Conservation (phyloP, 2,888 invertebrate species). For the Anorthoa munda region DNA sequence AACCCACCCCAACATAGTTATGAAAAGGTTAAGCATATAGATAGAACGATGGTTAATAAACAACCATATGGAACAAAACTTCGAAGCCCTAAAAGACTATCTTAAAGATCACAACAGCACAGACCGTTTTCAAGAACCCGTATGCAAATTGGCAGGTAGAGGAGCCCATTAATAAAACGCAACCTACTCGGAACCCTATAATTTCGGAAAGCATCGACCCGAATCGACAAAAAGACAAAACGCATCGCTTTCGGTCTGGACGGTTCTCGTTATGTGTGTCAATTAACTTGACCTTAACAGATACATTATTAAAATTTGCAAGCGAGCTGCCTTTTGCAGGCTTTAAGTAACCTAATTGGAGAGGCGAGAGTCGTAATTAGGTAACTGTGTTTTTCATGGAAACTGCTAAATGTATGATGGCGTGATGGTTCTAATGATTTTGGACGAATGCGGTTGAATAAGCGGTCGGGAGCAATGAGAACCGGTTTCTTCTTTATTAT, state of each 20-base stretch:
- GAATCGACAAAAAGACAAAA: constrained; percentile 60
- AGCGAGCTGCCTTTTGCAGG: constrained; percentile 66
- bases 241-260: constrained; percentile 66
- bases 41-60: neutral
- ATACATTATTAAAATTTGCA: constrained; percentile 68
- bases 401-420: constrained; percentile 39
- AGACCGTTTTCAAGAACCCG: constrained; percentile 45
- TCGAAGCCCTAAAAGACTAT: constrained; percentile 8
- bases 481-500: constrained; percentile 1
- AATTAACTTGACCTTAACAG: constrained; percentile 74
- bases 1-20: no score
- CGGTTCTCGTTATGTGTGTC: constrained; percentile 71
- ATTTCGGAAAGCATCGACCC: constrained; percentile 61
- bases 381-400: constrained; percentile 50
- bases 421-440: constrained; percentile 55
- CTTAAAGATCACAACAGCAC: constrained; percentile 5
- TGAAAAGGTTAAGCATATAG: no score
- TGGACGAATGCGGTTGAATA: neutral
- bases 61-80: neutral
- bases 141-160: constrained; percentile 58
- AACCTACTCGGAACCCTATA: constrained; percentile 58
- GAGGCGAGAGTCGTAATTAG: constrained; percentile 68
- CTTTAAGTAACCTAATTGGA: constrained; percentile 71
- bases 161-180: constrained; percentile 62
- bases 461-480: constrained; percentile 1